Base-by-base conservation (phyloP, 2,888 invertebrate genomes). In the Phlogophora meticulosa region DNA sequence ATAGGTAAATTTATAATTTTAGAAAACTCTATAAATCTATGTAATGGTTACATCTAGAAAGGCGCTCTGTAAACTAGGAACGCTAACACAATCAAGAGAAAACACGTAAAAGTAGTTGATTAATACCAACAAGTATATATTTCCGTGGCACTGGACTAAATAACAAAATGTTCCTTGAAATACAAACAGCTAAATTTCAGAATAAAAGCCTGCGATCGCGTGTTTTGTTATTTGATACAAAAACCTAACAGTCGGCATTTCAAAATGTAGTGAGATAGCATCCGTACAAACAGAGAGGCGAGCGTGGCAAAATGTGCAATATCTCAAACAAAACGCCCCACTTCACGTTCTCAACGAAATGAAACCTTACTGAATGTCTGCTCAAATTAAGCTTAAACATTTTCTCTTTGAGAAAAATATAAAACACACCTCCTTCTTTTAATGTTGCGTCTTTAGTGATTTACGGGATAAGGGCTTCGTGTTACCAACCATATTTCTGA, bases 301-400 rank as follows among this genome's bases (percentile, higher is more conserved):
- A 78, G 82, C 78, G 78, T 84, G 84, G 83, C 85, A 85, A 87
- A 90, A 86, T 83, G 83, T 78, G 82, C 84, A 86, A 89, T 88
- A 88, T 89, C 82, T 88, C 85, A 88, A 85, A 85, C 78, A 73
- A 84, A 89, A 87, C 83, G 80, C 78, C 68, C 72, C 81, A 82
- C 83, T 85, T 86, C 86, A 85, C 83, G 83, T 80, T 86, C 84
- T 86, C 82, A 83, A 74, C 79, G 79, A 82, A 85, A 87, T 86
- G 84, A 85, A 88, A 87, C 85, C 82, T 83, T 76, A 78, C 79
- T 76, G 79, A 86, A 86, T 85, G 85, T 86, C 85, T 85, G 81
- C 80, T 86, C 78, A 86, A 90, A 90, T 90, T 88, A 89, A 88
- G 85, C 81, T 86, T 82, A 83, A 87, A 85, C 82, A 87, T 88